Percentiles rank a stretch among this genome's conserved stretches.
phyloP scores from a whole-genome alignment of 2,888 invertebrate genomes.

The Epistrophe grossulariae region DNA sequence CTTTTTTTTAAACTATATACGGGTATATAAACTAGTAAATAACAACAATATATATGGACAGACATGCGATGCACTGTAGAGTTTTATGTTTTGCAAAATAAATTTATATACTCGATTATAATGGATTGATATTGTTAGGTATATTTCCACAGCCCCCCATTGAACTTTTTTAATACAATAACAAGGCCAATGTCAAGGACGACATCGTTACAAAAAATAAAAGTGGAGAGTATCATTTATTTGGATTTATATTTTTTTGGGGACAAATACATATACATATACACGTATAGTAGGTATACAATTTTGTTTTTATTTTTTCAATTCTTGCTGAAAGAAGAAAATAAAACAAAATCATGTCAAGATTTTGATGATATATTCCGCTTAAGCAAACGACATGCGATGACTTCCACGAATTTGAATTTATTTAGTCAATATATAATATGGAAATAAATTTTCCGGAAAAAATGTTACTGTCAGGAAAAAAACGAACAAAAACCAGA shows the following conservation, averaged over 20 bases:
- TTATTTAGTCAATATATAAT: constrained; percentile 25
- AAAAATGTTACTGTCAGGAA: not conserved
- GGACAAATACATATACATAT: not conserved
- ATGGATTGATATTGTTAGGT: not conserved
- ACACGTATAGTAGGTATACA: not conserved
- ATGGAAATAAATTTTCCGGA: not conserved
- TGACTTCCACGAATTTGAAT: not conserved
- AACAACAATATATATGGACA: not conserved
- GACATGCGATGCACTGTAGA: not conserved
- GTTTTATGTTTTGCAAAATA: too few relatives aligned
- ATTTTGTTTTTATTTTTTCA: not conserved
- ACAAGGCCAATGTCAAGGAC: constrained; percentile 53
- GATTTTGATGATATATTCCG: not conserved
- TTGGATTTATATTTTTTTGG: constrained; percentile 10
- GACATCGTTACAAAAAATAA: not conserved
- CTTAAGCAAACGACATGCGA: not conserved
- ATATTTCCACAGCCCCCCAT: not conserved
- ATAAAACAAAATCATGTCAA: not conserved
- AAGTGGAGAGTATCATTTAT: constrained; percentile 11
- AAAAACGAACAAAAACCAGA: not conserved
- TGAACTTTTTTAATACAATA: constrained; percentile 21
- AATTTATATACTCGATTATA: too few relatives aligned
- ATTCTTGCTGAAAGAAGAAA: not conserved
- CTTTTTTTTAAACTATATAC: not conserved
- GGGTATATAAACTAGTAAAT: not conserved